These are phyloP conservation scores for Cyphomyrus discorhynchus DNA, from an alignment of 2,113 vertebrate species.

Conservation along the genomic window DNA sequence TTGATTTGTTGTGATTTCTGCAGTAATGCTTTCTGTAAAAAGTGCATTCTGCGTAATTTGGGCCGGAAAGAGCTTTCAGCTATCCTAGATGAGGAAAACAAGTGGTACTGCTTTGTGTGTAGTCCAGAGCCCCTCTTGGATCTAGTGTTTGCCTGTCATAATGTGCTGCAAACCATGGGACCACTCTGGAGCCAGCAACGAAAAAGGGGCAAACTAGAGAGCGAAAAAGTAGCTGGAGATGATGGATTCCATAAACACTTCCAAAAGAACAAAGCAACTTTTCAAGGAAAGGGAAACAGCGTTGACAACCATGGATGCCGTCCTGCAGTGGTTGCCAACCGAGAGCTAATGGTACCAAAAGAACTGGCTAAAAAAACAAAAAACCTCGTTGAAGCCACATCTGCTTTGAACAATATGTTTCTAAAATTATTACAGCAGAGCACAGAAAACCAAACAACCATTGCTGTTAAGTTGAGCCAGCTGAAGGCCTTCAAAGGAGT, in stretches of 20 bases:
- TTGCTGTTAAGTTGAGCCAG: conserved; percentile 60
- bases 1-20: conserved; percentile 97
- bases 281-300: conserved; percentile 70
- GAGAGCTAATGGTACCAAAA: conserved; percentile 75
- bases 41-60: conserved; percentile 90
- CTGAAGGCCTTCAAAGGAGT: conserved; percentile 83
- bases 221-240: conserved; percentile 68
- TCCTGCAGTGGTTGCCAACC: conserved; percentile 69
- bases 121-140: conserved; percentile 86
- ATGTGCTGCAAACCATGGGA: conserved; percentile 84
- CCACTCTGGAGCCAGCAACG: conserved; percentile 75
- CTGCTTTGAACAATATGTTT: conserved; percentile 76
- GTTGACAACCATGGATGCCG: conserved; percentile 41
- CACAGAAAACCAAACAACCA: conserved; percentile 58
- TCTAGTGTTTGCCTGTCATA: conserved; percentile 84
- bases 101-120: conserved; percentile 97
- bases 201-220: conserved; percentile 69
- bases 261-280: conserved; percentile 60
- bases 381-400: conserved; percentile 81
- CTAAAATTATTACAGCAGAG: conserved; percentile 73
- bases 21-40: conserved; percentile 98
- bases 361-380: conserved; percentile 81
- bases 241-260: conserved; percentile 57
- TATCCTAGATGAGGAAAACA: conserved; percentile 84
- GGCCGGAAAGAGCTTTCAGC: conserved; percentile 86